Evolutionary conservation across 2,797 vertebrate genomes (phyloP), one percentile per base, ranked within the genome.

Genomic region (Linurgus olivaceus): DNA sequence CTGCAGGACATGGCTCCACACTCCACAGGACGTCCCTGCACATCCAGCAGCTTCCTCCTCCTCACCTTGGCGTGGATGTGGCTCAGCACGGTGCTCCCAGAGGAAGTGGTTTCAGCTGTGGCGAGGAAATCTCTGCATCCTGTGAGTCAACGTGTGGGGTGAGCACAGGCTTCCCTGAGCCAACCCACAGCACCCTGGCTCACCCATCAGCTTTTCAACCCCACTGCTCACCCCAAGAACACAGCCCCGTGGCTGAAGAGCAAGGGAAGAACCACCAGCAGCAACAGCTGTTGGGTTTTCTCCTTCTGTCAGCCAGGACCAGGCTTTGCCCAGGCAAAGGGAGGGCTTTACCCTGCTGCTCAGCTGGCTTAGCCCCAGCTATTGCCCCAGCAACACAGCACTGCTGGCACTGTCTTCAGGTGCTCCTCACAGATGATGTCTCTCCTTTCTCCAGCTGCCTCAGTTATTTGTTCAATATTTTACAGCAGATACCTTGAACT

Each of bases 401-500:
- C 62, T 50, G 52, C 65, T 31, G 35, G 70, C 75, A 19, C 68
- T 40, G 18, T 63, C 51, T 77, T 78, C 86, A 78, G 85, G 68
- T 92, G 90, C 75, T 62, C 62, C 84, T 85, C 61, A 44, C 75
- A 80, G 72, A 63, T 83, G 82, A 66, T 26, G 7, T 52, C 61
- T 52, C 86, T 88, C 79, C 71, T 84, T 79, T 62, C 57, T 77
- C 38, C 83, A 66, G 73, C 71, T 77, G 77, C 74, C 86, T 57
- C 85, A 59, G 72, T 66, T 31, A 9, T 90, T 52, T 63, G 18
- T 58, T 75, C 80, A 47, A 6, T 85, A 72, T 79, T 93, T 84
- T 31, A 91, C 90, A 94, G 79, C 8, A 47, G 63, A 52, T 42
- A 55, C 89, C 79, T 63, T 96, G 84, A 90, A 88, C 94, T 94